Evolutionary conservation across 1,140 invertebrate genomes (phyloP).

Genomic region (Zophobas morio): DNA sequence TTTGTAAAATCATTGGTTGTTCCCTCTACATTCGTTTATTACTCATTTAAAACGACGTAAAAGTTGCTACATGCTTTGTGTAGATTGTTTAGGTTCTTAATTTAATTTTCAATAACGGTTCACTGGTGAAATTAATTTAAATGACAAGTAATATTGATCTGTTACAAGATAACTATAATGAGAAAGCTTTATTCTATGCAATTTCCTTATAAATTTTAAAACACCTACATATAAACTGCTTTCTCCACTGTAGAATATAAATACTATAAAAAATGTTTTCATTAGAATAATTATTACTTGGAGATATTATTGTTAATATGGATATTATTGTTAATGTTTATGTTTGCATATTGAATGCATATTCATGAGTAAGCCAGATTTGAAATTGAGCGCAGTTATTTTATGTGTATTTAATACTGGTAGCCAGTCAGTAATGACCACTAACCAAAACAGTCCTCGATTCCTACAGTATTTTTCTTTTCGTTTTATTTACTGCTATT

Average conservation of each 20-base stretch:
- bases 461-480: background rate
- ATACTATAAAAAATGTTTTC: too few relatives aligned
- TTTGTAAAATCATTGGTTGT: too few relatives aligned
- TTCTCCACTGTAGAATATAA: too few relatives aligned
- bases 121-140: background rate
- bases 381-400: background rate
- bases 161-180: too few relatives aligned
- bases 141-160: background rate
- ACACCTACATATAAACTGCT: too few relatives aligned
- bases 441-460: background rate
- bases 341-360: background rate
- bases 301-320: too few relatives aligned
- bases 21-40: too few relatives aligned
- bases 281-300: too few relatives aligned
- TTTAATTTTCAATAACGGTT: constrained; percentile 7
- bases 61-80: background rate
- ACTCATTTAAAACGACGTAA: too few relatives aligned
- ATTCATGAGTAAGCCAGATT: background rate
- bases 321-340: too few relatives aligned
- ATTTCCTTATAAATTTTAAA: too few relatives aligned
- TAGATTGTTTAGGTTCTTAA: background rate
- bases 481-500: background rate
- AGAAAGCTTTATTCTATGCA: too few relatives aligned
- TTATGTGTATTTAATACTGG: background rate
- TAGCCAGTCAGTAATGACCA: background rate